Conservation (phyloP, 2,113 vertebrate genomes). For the Dinomys branickii region DNA sequence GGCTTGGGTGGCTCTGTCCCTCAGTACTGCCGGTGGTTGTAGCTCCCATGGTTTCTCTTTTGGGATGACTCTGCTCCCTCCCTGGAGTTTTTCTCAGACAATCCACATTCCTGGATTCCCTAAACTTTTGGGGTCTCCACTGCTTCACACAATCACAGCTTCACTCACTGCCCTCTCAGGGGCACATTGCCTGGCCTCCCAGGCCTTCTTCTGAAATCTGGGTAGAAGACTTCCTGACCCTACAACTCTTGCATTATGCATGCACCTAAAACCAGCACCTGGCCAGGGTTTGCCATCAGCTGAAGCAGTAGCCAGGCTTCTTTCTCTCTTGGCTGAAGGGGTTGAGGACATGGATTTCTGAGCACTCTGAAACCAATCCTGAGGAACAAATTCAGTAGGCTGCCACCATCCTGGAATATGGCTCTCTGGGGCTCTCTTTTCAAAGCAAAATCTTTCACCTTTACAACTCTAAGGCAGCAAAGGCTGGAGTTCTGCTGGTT, state of each 20-base stretch:
- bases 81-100: not conserved
- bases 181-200: not conserved
- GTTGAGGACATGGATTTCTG: not conserved
- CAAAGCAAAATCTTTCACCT: not conserved
- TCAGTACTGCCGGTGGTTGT: not conserved
- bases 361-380: not conserved
- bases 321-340: not conserved
- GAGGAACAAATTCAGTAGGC: not conserved
- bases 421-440: not conserved
- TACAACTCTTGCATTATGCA: not conserved
- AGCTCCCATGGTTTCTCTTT: not conserved
- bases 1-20: not conserved
- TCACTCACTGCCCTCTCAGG: not conserved
- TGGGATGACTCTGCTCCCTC: not conserved
- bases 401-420: not conserved
- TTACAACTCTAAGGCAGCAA: not conserved
- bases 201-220: not conserved
- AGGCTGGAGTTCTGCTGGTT: not conserved
- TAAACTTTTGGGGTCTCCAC: not conserved
- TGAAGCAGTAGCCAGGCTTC: not conserved
- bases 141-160: not conserved
- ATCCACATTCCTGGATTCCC: not conserved
- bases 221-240: not conserved
- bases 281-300: not conserved
- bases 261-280: not conserved